These are phyloP conservation scores for Euwallacea similis DNA, from an alignment of 1,140 invertebrate genomes.

Conservation along the genomic window DNA sequence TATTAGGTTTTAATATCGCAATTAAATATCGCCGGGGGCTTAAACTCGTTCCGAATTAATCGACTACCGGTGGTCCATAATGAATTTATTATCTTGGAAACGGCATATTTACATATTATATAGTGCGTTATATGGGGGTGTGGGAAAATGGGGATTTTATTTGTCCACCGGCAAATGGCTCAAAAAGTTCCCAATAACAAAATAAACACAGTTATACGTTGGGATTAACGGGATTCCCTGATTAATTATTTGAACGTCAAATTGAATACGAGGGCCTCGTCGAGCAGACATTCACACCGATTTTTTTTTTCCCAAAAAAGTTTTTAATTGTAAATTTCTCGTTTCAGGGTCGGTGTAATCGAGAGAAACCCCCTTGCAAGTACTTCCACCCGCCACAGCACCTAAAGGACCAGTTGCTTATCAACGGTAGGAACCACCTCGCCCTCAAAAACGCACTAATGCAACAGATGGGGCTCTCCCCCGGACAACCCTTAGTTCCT, in stretches of 20 bases:
- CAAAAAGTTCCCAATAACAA: constrained; percentile 12
- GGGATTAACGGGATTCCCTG: constrained; percentile 12
- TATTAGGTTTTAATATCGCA: constrained; percentile 8
- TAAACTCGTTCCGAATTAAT: constrained; percentile 11
- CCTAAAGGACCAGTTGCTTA: constrained; percentile 98
- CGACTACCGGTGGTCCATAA: constrained; percentile 8
- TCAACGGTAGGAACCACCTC: constrained; percentile 99
- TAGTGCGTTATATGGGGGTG: background rate
- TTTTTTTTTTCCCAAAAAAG: no score
- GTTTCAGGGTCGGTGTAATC: constrained; percentile 97
- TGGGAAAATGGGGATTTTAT: constrained; percentile 15
- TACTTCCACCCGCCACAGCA: constrained; percentile 99
- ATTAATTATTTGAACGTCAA: constrained; percentile 19
- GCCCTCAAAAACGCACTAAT: constrained; percentile 95
- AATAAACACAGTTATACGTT: constrained; percentile 20
- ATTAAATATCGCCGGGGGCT: constrained; percentile 7
- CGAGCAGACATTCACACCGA: no score
- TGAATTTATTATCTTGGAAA: constrained; percentile 24
- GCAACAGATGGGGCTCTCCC: constrained; percentile 92
- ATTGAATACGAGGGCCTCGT: constrained; percentile 1
- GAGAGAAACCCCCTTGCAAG: constrained; percentile 99
- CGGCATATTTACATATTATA: constrained; percentile 13
- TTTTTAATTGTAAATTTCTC: constrained; percentile 38
- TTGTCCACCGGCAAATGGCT: constrained; percentile 2
- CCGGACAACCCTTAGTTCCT: constrained; percentile 82